These are phyloP conservation scores for Tachina lurida DNA, from an alignment of 2,888 invertebrate species.

Conservation along the genomic window DNA sequence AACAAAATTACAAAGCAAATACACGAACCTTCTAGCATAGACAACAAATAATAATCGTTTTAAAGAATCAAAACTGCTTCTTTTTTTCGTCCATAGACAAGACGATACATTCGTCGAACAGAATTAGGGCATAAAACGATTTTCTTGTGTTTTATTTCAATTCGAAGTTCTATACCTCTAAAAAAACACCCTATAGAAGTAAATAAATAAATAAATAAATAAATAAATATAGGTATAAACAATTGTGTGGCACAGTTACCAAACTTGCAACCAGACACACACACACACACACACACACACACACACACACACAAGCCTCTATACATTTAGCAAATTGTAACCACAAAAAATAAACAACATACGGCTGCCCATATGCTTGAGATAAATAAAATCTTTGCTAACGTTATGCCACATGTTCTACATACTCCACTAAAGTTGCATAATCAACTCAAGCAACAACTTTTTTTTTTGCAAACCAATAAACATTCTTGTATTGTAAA, in stretches of 20 bases:
- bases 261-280: constrained; percentile 17
- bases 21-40: too few relatives aligned
- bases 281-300: too few relatives aligned
- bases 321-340: neutral
- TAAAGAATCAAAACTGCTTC: too few relatives aligned
- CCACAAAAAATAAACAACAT: constrained; percentile 35
- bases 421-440: constrained; percentile 55
- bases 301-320: neutral
- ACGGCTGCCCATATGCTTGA: constrained; percentile 44
- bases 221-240: too few relatives aligned
- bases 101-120: too few relatives aligned
- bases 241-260: constrained; percentile 62
- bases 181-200: too few relatives aligned
- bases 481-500: constrained; percentile 31
- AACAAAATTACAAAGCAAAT: too few relatives aligned
- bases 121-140: too few relatives aligned
- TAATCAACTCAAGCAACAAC: constrained; percentile 53
- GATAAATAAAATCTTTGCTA: constrained; percentile 48
- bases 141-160: too few relatives aligned
- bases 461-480: constrained; percentile 29
- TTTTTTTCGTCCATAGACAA: too few relatives aligned
- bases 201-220: constrained; percentile 40
- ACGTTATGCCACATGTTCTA: constrained; percentile 59
- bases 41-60: too few relatives aligned
- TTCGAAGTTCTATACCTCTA: too few relatives aligned